phyloP scores from a whole-genome alignment of 2,797 vertebrate genomes.

The Gobio occitaniae region DNA sequence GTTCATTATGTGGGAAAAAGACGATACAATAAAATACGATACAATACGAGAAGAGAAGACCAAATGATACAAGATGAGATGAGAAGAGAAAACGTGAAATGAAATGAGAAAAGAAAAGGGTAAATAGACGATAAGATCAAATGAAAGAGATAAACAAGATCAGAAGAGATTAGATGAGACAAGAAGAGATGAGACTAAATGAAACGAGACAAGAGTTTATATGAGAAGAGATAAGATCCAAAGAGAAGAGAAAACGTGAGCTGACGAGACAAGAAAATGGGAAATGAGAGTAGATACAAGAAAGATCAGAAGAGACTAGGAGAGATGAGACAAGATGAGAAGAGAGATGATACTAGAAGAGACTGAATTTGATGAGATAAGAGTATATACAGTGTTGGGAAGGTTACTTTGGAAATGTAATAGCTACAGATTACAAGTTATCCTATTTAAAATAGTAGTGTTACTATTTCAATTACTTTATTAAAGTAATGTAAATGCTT shows the following conservation, averaged over 20 bases:
- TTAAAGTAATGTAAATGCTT: no score
- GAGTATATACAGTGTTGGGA: background rate
- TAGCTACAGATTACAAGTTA: no score
- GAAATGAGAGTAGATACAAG: constrained; percentile 46
- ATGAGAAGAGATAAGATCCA: background rate
- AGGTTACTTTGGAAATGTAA: no score
- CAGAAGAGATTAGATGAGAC: background rate
- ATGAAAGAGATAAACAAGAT: background rate
- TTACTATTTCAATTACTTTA: no score
- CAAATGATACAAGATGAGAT: background rate
- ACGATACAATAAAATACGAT: background rate
- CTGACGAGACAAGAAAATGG: background rate
- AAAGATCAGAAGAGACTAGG: background rate
- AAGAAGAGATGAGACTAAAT: background rate
- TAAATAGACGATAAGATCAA: background rate
- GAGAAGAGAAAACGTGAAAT: background rate
- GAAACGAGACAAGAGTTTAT: background rate
- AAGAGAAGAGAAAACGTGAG: background rate
- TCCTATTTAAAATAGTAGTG: no score
- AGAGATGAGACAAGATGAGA: background rate
- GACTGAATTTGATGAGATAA: background rate
- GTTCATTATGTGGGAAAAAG: constrained; percentile 1
- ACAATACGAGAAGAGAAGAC: background rate
- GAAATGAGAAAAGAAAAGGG: background rate
- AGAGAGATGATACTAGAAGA: background rate